Percentiles rank a stretch among this genome's conserved stretches.
Conservation (phyloP, 1,140 invertebrate genomes). For the Aphelenchoides fujianensis region DNA sequence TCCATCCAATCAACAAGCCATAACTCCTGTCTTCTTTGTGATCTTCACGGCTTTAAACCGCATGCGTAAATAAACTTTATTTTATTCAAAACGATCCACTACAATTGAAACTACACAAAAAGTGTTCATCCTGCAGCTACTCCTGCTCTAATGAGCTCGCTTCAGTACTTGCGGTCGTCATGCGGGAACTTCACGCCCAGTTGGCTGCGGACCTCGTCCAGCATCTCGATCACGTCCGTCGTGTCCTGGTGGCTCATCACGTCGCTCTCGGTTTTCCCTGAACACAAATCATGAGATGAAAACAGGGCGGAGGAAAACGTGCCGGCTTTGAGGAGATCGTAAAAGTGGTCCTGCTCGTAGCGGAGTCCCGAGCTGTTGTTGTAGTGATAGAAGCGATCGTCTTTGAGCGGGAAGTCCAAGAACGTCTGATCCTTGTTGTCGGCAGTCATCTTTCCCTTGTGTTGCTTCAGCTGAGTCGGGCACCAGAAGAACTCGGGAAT, state of each 20-base stretch:
- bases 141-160: too few relatives aligned
- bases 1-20: too few relatives aligned
- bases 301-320: too few relatives aligned
- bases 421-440: slow-evolving; percentile 18
- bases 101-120: too few relatives aligned
- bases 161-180: slow-evolving; percentile 15
- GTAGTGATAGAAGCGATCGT: slow-evolving; percentile 65
- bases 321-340: slow-evolving; percentile 70
- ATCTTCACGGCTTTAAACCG: too few relatives aligned
- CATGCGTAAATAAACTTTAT: too few relatives aligned
- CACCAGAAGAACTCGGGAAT: slow-evolving; percentile 45
- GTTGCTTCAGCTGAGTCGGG: slow-evolving; percentile 38
- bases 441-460: slow-evolving; percentile 12
- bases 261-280: slow-evolving; percentile 28
- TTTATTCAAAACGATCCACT: too few relatives aligned
- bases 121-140: too few relatives aligned
- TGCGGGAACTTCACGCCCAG: slow-evolving; percentile 16
- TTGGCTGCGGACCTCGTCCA: slow-evolving; percentile 18
- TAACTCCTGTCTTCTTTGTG: too few relatives aligned
- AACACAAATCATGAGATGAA: too few relatives aligned
- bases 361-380: slow-evolving; percentile 71
- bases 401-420: slow-evolving; percentile 33
- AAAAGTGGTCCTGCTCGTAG: slow-evolving; percentile 74
- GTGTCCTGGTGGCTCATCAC: slow-evolving; percentile 3
- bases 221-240: slow-evolving; percentile 10